phyloP scores from a whole-genome alignment of 2,113 vertebrate genomes.

The Chelonoidis abingdonii region DNA sequence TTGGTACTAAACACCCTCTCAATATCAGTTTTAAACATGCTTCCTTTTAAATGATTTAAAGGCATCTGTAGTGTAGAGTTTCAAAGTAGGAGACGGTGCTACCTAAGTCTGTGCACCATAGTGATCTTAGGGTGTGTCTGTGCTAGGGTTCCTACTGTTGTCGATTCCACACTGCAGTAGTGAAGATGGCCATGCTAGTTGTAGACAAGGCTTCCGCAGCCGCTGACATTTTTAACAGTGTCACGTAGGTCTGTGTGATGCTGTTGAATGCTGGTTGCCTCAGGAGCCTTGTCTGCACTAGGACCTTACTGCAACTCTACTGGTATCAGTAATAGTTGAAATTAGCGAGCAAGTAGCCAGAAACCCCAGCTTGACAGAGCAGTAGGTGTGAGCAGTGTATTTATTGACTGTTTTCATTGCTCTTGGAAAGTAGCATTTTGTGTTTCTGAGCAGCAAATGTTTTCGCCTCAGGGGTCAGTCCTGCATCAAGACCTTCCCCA shows the following conservation, averaged over 20 bases:
- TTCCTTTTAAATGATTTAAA: neutral
- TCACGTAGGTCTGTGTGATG: neutral
- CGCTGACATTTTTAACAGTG: neutral
- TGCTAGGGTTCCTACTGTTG: neutral
- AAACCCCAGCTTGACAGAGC: fast-evolving
- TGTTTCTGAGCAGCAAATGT: constrained; percentile 32
- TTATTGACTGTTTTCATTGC: neutral
- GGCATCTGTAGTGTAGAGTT: neutral
- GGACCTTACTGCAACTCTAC: neutral
- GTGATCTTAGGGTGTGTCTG: neutral
- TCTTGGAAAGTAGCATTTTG: neutral
- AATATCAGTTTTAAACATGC: neutral
- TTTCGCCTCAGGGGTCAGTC: constrained; percentile 86
- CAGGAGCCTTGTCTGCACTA: neutral
- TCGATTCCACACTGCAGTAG: neutral
- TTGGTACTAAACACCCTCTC: neutral
- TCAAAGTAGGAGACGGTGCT: neutral
- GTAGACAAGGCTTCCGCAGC: neutral
- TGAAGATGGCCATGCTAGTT: neutral
- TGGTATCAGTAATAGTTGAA: neutral
- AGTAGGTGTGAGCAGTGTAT: fast-evolving
- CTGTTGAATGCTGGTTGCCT: neutral
- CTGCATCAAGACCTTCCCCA: constrained; percentile 88
- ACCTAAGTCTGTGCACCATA: neutral
- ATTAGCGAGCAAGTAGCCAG: neutral